Conservation (phyloP, 2,113 vertebrate genomes). For the Atherinomorus stipes region DNA sequence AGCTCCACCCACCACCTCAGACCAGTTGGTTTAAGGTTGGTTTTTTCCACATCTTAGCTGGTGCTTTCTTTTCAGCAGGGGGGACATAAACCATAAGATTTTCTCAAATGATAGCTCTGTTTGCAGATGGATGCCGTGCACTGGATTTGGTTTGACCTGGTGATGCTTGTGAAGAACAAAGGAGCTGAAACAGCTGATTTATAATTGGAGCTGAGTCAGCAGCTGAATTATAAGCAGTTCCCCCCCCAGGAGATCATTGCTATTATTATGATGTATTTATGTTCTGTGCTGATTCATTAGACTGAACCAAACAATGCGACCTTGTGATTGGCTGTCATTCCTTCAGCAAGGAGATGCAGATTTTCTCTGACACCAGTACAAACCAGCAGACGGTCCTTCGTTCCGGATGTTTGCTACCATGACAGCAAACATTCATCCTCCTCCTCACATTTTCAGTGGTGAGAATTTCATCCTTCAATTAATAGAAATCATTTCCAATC, state of each 20-base stretch:
- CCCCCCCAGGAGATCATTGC: constrained; percentile 33
- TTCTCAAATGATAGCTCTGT: neutral
- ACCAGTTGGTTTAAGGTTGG: too few species aligned
- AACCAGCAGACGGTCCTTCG: neutral
- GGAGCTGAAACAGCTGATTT: constrained; percentile 16
- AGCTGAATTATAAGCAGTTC: constrained; percentile 41
- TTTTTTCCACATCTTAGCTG: too few species aligned
- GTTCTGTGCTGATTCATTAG: constrained; percentile 36
- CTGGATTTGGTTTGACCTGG: neutral
- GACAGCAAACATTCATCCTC: constrained; percentile 44
- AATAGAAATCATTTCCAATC: constrained; percentile 1
- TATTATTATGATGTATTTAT: constrained; percentile 59
- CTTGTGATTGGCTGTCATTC: constrained; percentile 35
- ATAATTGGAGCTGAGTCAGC: constrained; percentile 60
- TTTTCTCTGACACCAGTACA: neutral
- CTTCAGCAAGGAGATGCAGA: constrained; percentile 1
- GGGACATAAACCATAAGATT: neutral
- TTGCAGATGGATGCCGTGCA: neutral
- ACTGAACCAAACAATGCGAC: constrained; percentile 20
- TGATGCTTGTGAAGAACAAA: neutral
- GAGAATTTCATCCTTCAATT: constrained; percentile 17
- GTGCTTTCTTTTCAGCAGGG: neutral
- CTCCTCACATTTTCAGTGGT: too few species aligned
- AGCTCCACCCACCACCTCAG: too few species aligned
- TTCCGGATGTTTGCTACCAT: too few species aligned